Evolutionary conservation across 1,140 invertebrate genomes (phyloP), one percentile per base, ranked within the genome.

Genomic region (Neodiprion fabricii): DNA sequence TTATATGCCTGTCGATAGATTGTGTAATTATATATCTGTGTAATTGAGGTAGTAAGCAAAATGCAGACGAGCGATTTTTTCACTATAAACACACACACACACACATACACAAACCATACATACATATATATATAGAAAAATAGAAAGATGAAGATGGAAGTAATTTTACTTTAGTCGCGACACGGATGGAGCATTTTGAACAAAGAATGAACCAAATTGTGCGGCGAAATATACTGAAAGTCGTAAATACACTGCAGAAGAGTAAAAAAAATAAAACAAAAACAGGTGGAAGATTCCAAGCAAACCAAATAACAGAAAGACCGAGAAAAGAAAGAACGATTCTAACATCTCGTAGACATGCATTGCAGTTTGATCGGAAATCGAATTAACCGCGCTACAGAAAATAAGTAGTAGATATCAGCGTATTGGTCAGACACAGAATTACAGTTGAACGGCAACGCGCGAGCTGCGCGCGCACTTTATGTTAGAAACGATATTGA

Each of bases 141-240:
- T 72, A 75, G 79, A 72, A 72, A 12, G 48, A 61, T 53, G n/a
- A 72, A 47, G 69, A 74, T 68, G 67, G 50, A 65, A 71, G 65
- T 67, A 47, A 40, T 1, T 71, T 71, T 23, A 7, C 9, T 10
- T 71, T 71, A 48, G 28, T 9, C 11, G 23, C 23, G 67, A 67
- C 71, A 74, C 23, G 67, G 40, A 67, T 61, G 61, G 9, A 67
- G 67, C 75, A 73, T 17, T 76, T 76, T 75, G 73, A 73, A 71
- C 72, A 71, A 76, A 17, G 40, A 76, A 75, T 53, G 69, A 75
- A 68, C 40, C 47, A 70, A 75, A 67, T 70, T 23, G 67, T 53
- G 17, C 23, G 53, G 48, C 67, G 70, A 75, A 67, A 47, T 49
- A 12, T 47, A 71, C 47, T 10, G 21, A 66, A 71, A 21, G 50